phyloP scores from a whole-genome alignment of 2,113 vertebrate genomes.

The Gymnobelideus leadbeateri region DNA sequence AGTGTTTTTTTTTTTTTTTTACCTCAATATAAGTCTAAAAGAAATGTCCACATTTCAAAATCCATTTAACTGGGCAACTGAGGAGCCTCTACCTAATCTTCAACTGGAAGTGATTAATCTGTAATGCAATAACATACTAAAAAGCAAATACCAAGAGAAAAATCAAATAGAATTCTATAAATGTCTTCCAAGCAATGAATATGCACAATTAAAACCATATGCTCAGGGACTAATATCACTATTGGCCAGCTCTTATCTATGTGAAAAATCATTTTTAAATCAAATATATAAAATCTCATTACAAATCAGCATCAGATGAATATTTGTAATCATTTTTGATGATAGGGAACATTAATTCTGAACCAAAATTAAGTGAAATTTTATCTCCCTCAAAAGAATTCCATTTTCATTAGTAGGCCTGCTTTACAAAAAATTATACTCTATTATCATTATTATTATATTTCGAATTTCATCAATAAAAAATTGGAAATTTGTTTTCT shows the following conservation, averaged over 20 bases:
- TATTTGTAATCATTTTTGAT: background rate
- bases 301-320: background rate
- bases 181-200: background rate
- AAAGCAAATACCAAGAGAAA: background rate
- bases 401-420: background rate
- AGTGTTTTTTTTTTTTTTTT: background rate
- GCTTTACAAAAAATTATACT: background rate
- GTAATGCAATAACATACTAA: background rate
- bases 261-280: background rate
- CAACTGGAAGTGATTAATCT: background rate
- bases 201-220: background rate
- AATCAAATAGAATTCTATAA: background rate
- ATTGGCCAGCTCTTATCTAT: background rate
- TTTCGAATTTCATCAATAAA: background rate
- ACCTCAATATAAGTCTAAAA: background rate
- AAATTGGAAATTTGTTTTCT: background rate
- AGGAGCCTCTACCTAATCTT: background rate
- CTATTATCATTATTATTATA: background rate
- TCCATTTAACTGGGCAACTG: background rate
- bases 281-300: background rate
- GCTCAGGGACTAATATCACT: background rate
- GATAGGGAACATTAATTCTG: background rate
- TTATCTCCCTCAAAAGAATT: background rate
- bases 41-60: background rate
- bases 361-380: background rate